Evolutionary conservation across 2,888 invertebrate genomes (phyloP).

Genomic region (Monopis laevigella): DNA sequence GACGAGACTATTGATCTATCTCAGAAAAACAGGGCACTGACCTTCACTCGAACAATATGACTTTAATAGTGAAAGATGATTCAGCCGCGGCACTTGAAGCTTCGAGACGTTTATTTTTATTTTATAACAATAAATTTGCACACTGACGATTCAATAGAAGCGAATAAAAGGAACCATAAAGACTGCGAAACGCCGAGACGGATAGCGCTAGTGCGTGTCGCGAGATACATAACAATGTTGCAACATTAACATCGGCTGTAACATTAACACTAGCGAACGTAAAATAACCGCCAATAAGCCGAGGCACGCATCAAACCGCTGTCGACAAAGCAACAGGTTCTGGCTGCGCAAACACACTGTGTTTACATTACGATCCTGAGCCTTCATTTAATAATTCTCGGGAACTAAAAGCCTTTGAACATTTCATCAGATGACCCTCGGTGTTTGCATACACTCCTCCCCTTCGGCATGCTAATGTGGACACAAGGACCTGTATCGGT

Average conservation of each 20-base stretch:
- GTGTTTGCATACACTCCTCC: slow-evolving; percentile 63
- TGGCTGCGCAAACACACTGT: slow-evolving; percentile 54
- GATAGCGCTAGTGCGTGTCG: slow-evolving; percentile 9
- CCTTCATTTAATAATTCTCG: slow-evolving; percentile 68
- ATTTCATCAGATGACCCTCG: slow-evolving; percentile 67
- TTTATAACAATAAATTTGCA: slow-evolving; percentile 3
- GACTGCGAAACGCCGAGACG: slow-evolving; percentile 17
- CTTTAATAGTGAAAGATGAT: too few relatives aligned
- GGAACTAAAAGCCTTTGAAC: slow-evolving; percentile 69
- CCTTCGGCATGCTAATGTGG: slow-evolving; percentile 65
- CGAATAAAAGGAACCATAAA: slow-evolving; percentile 26
- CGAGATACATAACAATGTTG: slow-evolving; percentile 43
- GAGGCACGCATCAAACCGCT: slow-evolving; percentile 50
- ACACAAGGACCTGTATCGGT: slow-evolving; percentile 66
- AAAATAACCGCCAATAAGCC: slow-evolving; percentile 64
- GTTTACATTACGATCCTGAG: slow-evolving; percentile 66
- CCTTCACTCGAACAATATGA: slow-evolving; percentile 1
- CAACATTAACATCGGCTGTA: slow-evolving; percentile 42
- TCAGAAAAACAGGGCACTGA: slow-evolving; percentile 5
- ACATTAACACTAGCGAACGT: slow-evolving; percentile 60
- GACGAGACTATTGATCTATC: not conserved
- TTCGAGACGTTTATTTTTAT: too few relatives aligned
- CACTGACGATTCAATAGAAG: not conserved
- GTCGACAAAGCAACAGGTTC: slow-evolving; percentile 64
- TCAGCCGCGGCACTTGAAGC: too few relatives aligned